Evolutionary conservation across 2,888 invertebrate species (phyloP), one percentile per base, ranked within the genome.

Genomic region (Cephus runcator): DNA sequence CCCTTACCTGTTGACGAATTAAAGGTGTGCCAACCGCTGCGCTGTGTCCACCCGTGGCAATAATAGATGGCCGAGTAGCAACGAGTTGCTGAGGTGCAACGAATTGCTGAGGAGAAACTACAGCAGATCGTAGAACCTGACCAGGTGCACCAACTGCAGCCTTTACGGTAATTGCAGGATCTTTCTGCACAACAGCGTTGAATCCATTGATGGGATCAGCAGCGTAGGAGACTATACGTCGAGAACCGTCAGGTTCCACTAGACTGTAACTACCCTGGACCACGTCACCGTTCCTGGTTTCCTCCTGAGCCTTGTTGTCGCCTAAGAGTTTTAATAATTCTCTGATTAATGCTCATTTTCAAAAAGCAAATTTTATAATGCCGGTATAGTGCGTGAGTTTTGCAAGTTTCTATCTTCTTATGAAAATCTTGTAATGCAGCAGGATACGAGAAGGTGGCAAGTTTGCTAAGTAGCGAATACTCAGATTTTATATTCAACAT

Each of bases 281-380:
- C 3, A 88, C 84, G 73, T 90, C 89, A 33, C 90, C 90, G 76
- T 87, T 85, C 36, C 90, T 87, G 31, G 87, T 88, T 77, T 90
- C 91, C 75, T 90, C 87, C 78, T 90, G 91, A n/a, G 89, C 88
- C 78, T 90, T 91, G 85, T 89, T 89, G 83, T 90, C 90, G 31
- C 90, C 90, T 90, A 73, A 23, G 23, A 56, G 56, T 56, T 56
- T 34, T 34, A 11, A 71, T 71, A n/a, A 30, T 71, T 15, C 71
- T 15, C 71, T 15, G 34, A 56, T 56, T 56, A 56, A 56, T 9
- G 23, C 23, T 56, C 56, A 23, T 56, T 56, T 56, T 23, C 56
- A 0, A 56, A 23, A 56, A 56, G 6, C 23, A 23, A 56, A 56
- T 56, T 9, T 56, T 56, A 9, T 56, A 56, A 9, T 56, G 56